phyloP scores from a whole-genome alignment of 23 tunicate species.

The Trididemnum clinides region DNA sequence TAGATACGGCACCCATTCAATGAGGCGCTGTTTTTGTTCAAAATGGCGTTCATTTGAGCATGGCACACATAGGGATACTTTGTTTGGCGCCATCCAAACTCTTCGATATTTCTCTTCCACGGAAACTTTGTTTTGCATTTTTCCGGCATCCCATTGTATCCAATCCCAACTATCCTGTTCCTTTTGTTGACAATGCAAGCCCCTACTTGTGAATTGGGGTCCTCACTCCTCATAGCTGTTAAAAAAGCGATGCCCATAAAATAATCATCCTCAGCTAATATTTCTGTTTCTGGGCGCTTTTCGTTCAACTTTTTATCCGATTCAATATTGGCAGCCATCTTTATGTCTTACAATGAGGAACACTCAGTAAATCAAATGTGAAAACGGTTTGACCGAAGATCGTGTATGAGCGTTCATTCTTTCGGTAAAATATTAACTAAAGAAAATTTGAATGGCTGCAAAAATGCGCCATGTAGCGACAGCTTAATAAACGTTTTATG shows the following conservation, averaged over 20 bases:
- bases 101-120: background rate
- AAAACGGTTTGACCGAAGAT: no score
- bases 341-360: no score
- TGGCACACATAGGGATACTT: no score
- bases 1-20: background rate
- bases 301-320: no score
- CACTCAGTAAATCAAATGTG: no score
- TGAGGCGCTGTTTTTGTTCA: background rate
- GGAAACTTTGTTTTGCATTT: background rate
- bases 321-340: no score
- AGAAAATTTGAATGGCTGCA: no score
- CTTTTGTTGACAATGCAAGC: background rate
- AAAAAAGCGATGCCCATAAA: background rate
- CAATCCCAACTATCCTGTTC: background rate
- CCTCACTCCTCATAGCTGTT: background rate
- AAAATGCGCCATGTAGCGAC: no score
- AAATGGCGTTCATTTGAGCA: background rate
- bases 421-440: no score
- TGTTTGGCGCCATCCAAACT: background rate
- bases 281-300: no score
- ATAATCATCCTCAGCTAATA: conserved; percentile 30
- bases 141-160: background rate
- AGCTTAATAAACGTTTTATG: no score
- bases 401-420: no score
- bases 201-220: background rate